Conservation (phyloP, 92 coral and sea anemone genomes). For the Umimayanthus kanabou region DNA sequence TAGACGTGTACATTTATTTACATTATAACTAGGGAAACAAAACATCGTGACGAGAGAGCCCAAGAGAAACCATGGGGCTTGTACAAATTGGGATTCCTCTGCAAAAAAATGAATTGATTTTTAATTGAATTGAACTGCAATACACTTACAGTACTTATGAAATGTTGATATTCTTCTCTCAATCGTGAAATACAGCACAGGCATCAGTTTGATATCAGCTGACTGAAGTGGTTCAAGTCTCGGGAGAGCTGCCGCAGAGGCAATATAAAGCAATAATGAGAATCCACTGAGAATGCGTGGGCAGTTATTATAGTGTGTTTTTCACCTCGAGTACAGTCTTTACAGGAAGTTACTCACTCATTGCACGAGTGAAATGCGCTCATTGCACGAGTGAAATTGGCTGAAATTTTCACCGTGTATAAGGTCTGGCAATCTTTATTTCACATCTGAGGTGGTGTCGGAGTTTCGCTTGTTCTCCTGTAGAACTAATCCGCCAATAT, state of each 20-base stretch:
- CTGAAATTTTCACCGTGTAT: neutral
- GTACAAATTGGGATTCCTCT: too few species aligned
- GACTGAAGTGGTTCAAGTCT: neutral
- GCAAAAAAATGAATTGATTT: too few species aligned
- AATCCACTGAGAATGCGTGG: conserved; percentile 2
- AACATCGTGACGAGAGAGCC: too few species aligned
- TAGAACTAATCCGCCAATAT: neutral
- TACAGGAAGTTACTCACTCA: neutral
- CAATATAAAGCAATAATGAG: neutral
- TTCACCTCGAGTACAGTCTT: neutral
- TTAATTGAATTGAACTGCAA: too few species aligned
- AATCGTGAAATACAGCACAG: neutral
- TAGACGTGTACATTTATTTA: neutral
- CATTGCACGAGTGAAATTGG: neutral
- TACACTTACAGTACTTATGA: neutral
- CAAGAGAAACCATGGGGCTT: too few species aligned
- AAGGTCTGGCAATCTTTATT: neutral
- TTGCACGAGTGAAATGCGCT: neutral
- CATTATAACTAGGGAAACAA: too few species aligned
- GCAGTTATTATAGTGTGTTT: neutral
- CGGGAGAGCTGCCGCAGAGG: conserved; percentile 10
- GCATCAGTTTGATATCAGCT: neutral
- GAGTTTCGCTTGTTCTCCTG: neutral
- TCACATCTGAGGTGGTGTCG: neutral
- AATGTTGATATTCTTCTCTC: neutral